phyloP scores from a whole-genome alignment of 2,797 vertebrate species.

The Helicolenus hilgendorfi region DNA sequence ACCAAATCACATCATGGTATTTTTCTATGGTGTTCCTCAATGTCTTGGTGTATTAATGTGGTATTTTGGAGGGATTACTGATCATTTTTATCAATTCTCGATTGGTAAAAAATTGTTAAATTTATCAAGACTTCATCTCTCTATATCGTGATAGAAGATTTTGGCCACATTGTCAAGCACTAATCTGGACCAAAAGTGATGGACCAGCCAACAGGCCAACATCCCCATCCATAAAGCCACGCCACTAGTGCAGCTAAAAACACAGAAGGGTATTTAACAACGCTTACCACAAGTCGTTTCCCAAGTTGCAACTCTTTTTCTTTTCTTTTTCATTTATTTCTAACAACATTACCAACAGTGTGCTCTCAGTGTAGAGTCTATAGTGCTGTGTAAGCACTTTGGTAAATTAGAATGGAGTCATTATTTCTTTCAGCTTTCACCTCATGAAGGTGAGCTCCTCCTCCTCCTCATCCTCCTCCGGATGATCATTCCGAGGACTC shows the following conservation, averaged over 20 bases:
- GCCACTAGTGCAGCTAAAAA: not conserved
- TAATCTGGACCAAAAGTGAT: not conserved
- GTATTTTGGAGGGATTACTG: too few species aligned
- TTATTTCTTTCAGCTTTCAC: conserved; percentile 36
- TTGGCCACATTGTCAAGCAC: too few species aligned
- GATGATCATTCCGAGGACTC: not conserved
- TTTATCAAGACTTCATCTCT: too few species aligned
- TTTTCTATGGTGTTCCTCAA: too few species aligned
- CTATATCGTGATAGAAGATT: too few species aligned
- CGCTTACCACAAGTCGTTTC: not conserved
- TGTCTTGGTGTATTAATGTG: too few species aligned
- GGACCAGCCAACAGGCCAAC: not conserved
- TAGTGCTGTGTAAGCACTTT: conserved; percentile 46
- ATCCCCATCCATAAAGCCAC: not conserved
- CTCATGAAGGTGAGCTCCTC: conserved; percentile 43
- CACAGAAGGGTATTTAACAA: not conserved
- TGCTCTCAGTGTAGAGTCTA: not conserved
- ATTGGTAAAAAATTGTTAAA: too few species aligned
- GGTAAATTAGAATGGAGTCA: conserved; percentile 54
- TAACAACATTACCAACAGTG: not conserved
- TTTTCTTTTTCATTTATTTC: not conserved
- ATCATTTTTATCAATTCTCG: too few species aligned
- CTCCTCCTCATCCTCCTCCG: not conserved
- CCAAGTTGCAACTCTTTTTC: not conserved
- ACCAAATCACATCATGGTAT: too few species aligned